Percentiles rank a stretch among this genome's conserved stretches.
Evolutionary conservation across 2,888 invertebrate genomes (phyloP).

Genomic region (Nephrotoma guestfalica): DNA sequence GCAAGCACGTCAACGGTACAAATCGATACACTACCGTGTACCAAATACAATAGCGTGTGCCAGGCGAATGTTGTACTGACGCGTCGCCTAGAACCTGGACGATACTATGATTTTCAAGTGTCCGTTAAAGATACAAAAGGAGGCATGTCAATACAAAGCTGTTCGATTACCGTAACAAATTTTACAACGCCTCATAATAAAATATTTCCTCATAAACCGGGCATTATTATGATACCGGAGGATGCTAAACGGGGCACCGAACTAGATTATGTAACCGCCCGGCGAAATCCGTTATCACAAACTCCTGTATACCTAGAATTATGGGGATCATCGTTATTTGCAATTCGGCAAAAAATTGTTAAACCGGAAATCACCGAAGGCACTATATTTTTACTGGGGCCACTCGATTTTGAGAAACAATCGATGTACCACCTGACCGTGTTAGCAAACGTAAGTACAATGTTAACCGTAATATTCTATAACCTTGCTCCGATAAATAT

Average conservation of each 20-base stretch:
- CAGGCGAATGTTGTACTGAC: slow-evolving; percentile 75
- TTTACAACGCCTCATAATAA: slow-evolving; percentile 69
- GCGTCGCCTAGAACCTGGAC: slow-evolving; percentile 60
- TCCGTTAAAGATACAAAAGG: slow-evolving; percentile 64
- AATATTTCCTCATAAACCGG: slow-evolving; percentile 69
- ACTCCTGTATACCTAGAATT: slow-evolving; percentile 71
- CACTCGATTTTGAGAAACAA: slow-evolving; percentile 76
- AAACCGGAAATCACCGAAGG: slow-evolving; percentile 66
- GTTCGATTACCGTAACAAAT: slow-evolving; percentile 71
- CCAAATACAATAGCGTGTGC: slow-evolving; percentile 73
- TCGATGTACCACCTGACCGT: slow-evolving; percentile 79
- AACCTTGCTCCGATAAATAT: neutral
- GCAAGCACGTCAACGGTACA: slow-evolving; percentile 62
- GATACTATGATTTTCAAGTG: slow-evolving; percentile 67
- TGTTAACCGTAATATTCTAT: neutral
- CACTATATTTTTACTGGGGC: slow-evolving; percentile 58
- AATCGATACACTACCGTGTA: slow-evolving; percentile 70
- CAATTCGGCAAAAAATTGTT: slow-evolving; percentile 60
- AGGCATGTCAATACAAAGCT: slow-evolving; percentile 55
- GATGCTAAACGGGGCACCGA: slow-evolving; percentile 65
- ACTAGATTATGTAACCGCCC: slow-evolving; percentile 65
- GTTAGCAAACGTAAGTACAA: slow-evolving; percentile 63
- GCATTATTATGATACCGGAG: slow-evolving; percentile 60
- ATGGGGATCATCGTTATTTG: slow-evolving; percentile 65
- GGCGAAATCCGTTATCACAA: slow-evolving; percentile 61